phyloP scores from a whole-genome alignment of 2,888 invertebrate species.

The Melangyna quadrimaculata region DNA sequence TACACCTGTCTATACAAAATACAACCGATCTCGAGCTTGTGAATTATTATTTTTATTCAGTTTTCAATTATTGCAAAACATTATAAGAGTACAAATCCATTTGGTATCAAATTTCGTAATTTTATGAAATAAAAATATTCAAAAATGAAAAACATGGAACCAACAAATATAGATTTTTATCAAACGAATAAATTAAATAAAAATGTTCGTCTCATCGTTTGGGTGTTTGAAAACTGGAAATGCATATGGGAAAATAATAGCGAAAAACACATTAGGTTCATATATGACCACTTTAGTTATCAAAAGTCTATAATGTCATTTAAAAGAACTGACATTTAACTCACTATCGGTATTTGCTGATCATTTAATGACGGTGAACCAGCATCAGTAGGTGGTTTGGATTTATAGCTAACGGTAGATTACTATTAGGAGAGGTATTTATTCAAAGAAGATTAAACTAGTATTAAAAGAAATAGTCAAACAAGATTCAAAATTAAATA shows the following conservation, averaged over 20 bases:
- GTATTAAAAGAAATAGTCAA: background rate
- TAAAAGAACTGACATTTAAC: slow-evolving; percentile 33
- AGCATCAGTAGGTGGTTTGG: slow-evolving; percentile 4
- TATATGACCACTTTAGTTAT: slow-evolving; percentile 37
- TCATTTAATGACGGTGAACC: background rate
- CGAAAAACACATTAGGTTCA: slow-evolving; percentile 3
- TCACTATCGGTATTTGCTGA: background rate
- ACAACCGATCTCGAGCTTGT: too few species aligned
- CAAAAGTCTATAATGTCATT: slow-evolving; percentile 19
- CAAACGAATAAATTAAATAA: slow-evolving; percentile 18
- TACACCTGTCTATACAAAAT: too few species aligned
- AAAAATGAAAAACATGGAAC: background rate
- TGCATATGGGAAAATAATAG: background rate
- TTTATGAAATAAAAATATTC: background rate
- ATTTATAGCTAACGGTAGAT: background rate
- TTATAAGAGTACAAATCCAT: too few species aligned
- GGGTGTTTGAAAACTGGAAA: slow-evolving; percentile 18
- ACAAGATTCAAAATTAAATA: background rate
- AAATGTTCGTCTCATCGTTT: background rate
- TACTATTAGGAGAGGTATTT: background rate
- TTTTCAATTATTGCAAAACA: too few species aligned
- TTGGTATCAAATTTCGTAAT: too few species aligned
- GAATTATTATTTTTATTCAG: too few species aligned
- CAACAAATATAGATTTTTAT: slow-evolving; percentile 1
- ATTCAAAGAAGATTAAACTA: background rate